Percentiles rank a stretch among this genome's conserved stretches.
These are phyloP conservation scores for Phyllotreta striolata DNA, from an alignment of 2,888 invertebrate genomes.

Conservation along the genomic window DNA sequence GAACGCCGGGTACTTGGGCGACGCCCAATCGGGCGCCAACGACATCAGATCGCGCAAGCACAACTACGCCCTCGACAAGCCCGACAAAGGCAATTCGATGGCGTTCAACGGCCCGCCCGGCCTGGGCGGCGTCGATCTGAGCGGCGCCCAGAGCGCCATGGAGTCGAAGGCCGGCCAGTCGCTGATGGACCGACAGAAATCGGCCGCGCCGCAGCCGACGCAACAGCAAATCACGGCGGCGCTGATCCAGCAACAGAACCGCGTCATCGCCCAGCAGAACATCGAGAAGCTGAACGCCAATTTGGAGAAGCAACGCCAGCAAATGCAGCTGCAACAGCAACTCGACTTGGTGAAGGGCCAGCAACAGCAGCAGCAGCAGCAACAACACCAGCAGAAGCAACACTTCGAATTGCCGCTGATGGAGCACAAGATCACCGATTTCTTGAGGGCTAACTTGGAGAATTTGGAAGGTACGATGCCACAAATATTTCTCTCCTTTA, in stretches of 20 bases:
- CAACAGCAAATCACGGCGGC: slow-evolving; percentile 71
- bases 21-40: slow-evolving; percentile 54
- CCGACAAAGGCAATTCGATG: background rate
- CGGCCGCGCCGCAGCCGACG: slow-evolving; percentile 59
- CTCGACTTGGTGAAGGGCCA: slow-evolving; percentile 57
- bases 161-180: slow-evolving; percentile 53
- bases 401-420: slow-evolving; percentile 60
- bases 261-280: slow-evolving; percentile 67
- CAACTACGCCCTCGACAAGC: background rate
- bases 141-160: slow-evolving; percentile 53
- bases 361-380: slow-evolving; percentile 56
- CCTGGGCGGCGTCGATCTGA: slow-evolving; percentile 57
- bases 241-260: slow-evolving; percentile 72
- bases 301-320: slow-evolving; percentile 67
- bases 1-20: slow-evolving; percentile 61
- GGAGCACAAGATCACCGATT: slow-evolving; percentile 77
- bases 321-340: slow-evolving; percentile 60
- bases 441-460: slow-evolving; percentile 75
- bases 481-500: background rate
- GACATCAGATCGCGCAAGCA: slow-evolving; percentile 57
- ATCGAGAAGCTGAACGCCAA: slow-evolving; percentile 68
- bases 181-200: slow-evolving; percentile 57
- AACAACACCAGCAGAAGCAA: slow-evolving; percentile 55
- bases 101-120: slow-evolving; percentile 36
- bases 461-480: slow-evolving; percentile 67